Percentiles rank a stretch among this genome's conserved stretches.
phyloP scores from a whole-genome alignment of 64 coral and sea anemone genomes.

The Montipora foliosa region DNA sequence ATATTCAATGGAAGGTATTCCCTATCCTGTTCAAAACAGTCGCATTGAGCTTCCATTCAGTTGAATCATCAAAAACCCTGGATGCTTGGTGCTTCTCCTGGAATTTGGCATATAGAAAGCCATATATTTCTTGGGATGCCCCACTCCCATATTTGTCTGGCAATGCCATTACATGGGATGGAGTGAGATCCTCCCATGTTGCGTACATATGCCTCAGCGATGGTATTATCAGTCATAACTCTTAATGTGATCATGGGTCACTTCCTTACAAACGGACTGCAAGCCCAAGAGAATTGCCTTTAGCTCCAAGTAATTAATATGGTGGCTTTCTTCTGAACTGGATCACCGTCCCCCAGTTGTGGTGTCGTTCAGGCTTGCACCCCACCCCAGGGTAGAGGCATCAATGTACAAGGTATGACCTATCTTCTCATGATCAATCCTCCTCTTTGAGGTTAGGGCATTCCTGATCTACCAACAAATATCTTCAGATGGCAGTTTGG shows the following conservation, averaged over 20 bases:
- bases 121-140: constrained; percentile 32
- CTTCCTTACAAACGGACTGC: too few relatives aligned
- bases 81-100: too few relatives aligned
- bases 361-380: constrained; percentile 14
- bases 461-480: constrained; percentile 44
- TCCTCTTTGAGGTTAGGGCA: constrained; percentile 41
- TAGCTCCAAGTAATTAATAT: constrained; percentile 80
- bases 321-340: neutral
- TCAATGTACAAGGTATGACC: constrained; percentile 17
- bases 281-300: neutral
- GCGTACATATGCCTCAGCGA: too few relatives aligned
- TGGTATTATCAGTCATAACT: constrained; percentile 40
- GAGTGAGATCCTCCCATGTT: constrained; percentile 66
- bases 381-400: constrained; percentile 66
- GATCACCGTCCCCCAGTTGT: constrained; percentile 51
- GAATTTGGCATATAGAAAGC: neutral
- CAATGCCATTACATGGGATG: constrained; percentile 39
- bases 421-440: constrained; percentile 38
- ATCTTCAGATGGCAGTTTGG: constrained; percentile 8
- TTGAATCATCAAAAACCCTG: too few relatives aligned
- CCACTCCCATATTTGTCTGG: constrained; percentile 49
- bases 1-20: constrained; percentile 5
- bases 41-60: too few relatives aligned
- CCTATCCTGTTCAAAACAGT: neutral
- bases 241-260: constrained; percentile 42